A percentile compares a stretch with the other conserved stretches of the same genome.
phyloP scores from a whole-genome alignment of 2,888 invertebrate species.

The Melolontha melolontha region DNA sequence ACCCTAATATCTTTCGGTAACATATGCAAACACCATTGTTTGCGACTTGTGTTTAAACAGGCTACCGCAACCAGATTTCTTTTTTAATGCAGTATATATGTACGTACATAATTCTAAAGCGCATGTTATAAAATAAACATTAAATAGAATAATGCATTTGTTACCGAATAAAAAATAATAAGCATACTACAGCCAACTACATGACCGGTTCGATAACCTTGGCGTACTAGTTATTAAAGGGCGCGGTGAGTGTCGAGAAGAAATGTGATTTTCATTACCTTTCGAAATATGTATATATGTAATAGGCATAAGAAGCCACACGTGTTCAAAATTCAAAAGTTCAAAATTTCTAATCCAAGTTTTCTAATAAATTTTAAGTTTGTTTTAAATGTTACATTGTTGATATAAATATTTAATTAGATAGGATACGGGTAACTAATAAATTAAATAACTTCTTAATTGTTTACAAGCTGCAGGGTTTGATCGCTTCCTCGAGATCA shows the following conservation, averaged over 20 bases:
- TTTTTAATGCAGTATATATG: slow-evolving; percentile 2
- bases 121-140: slow-evolving; percentile 42
- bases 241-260: slow-evolving; percentile 24
- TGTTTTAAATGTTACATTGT: no score
- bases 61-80: slow-evolving; percentile 22
- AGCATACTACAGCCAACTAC: slow-evolving; percentile 10
- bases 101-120: slow-evolving; percentile 22
- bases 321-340: slow-evolving; percentile 1
- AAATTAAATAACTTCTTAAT: no score
- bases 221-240: slow-evolving; percentile 28
- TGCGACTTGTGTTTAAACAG: slow-evolving; percentile 23
- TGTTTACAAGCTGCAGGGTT: no score
- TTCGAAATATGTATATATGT: slow-evolving; percentile 5
- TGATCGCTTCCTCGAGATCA: no score
- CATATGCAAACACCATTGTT: slow-evolving; percentile 28
- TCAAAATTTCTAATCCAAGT: no score
- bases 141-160: slow-evolving; percentile 39
- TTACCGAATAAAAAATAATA: slow-evolving; percentile 32
- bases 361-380: no score
- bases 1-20: slow-evolving; percentile 20
- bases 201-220: slow-evolving; percentile 40
- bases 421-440: no score
- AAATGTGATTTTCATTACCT: slow-evolving; percentile 26
- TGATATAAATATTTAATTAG: no score
- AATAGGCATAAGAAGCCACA: slow-evolving; percentile 3